Conservation (phyloP, 1,140 invertebrate genomes). For the Calliphora vicina region DNA sequence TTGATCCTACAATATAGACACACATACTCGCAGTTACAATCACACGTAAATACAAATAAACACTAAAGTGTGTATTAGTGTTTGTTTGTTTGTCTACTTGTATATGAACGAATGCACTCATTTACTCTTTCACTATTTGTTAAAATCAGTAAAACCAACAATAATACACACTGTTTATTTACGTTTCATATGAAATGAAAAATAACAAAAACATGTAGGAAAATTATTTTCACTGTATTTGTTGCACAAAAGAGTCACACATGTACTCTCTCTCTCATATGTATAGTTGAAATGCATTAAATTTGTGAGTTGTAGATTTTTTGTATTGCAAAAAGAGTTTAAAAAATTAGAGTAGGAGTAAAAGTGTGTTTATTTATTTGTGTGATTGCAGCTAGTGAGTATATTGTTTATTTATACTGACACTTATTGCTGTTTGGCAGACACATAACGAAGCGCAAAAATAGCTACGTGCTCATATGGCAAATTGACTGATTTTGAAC, state of each 20-base stretch:
- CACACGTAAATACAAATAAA: too few species aligned
- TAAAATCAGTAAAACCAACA: slow-evolving; percentile 13
- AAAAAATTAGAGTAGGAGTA: too few species aligned
- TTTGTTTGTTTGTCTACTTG: too few species aligned
- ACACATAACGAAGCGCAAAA: background rate
- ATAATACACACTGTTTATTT: background rate
- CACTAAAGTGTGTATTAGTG: too few species aligned
- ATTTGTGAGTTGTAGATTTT: background rate
- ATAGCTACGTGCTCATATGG: slow-evolving; percentile 33
- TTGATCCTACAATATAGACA: too few species aligned
- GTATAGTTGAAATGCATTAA: background rate
- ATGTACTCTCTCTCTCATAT: background rate
- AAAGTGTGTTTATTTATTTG: background rate
- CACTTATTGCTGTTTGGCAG: slow-evolving; percentile 4
- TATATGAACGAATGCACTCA: too few species aligned
- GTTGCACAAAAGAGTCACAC: background rate
- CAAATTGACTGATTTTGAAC: slow-evolving; percentile 37
- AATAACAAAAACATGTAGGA: background rate
- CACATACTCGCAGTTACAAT: too few species aligned
- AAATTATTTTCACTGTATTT: background rate
- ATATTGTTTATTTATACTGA: slow-evolving; percentile 21
- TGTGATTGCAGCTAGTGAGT: background rate
- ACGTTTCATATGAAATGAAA: background rate
- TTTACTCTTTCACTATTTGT: background rate
- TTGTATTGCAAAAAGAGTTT: too few species aligned